phyloP scores from a whole-genome alignment of 2,888 invertebrate species.

The Stenotaenia linearis region DNA sequence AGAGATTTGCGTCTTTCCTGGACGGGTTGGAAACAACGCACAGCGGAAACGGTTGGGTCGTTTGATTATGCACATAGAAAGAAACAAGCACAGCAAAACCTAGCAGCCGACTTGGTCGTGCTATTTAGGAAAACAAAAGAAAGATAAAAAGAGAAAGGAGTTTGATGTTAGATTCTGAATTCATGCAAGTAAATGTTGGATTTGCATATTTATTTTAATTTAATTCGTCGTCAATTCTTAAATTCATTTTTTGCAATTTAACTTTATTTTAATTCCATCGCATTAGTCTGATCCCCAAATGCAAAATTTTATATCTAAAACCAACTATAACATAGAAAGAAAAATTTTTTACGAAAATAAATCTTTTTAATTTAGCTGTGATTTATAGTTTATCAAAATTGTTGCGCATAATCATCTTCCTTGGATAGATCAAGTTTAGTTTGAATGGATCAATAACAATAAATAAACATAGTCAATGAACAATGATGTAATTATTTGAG shows the following conservation, averaged over 20 bases:
- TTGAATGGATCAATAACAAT: no score
- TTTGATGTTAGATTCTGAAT: background rate
- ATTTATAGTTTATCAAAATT: no score
- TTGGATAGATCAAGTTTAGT: no score
- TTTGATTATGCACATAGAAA: slow-evolving; percentile 14
- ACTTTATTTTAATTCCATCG: no score
- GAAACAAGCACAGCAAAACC: background rate
- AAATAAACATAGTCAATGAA: no score
- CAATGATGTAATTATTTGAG: no score
- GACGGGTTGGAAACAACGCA: slow-evolving; percentile 20
- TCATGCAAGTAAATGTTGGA: background rate
- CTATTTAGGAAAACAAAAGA: background rate
- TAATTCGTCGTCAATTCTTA: background rate
- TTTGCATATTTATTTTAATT: background rate
- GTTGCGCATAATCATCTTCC: no score
- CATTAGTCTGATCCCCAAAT: no score
- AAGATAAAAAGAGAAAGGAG: background rate
- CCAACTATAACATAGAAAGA: no score
- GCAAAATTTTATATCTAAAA: no score
- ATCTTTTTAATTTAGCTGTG: no score
- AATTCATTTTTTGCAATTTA: background rate
- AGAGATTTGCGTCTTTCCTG: slow-evolving; percentile 26
- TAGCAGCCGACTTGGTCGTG: background rate
- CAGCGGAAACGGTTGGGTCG: slow-evolving; percentile 16
- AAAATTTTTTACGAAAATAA: no score